Conservation (phyloP, 53 echinoderm and acorn worm genomes). For the Henricia sp. region DNA sequence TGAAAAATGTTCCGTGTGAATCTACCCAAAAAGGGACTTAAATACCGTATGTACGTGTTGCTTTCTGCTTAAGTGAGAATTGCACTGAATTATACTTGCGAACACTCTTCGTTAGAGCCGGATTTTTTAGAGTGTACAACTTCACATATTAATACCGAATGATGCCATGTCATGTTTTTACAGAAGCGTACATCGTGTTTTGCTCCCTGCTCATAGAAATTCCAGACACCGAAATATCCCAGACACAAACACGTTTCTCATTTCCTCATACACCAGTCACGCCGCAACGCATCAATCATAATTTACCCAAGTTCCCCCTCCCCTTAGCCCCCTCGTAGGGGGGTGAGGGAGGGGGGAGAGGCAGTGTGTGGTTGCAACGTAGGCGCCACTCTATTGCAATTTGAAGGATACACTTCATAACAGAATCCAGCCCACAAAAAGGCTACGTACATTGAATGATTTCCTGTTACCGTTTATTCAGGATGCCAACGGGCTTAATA, state of each 20-base stretch:
- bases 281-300: conserved; percentile 1
- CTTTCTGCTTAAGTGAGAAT: too few species aligned
- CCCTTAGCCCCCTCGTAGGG: neutral
- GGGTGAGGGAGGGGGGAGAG: too few species aligned
- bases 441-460: conserved; percentile 55
- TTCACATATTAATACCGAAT: too few species aligned
- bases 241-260: conserved; percentile 16
- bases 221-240: conserved; percentile 9
- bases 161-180: too few species aligned
- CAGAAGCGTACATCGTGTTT: neutral
- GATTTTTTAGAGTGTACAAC: too few species aligned
- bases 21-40: too few species aligned
- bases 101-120: too few species aligned
- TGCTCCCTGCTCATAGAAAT: neutral
- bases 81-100: too few species aligned
- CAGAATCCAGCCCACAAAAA: conserved; percentile 22
- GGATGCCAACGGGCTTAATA: conserved; percentile 35
- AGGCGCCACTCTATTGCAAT: conserved; percentile 11
- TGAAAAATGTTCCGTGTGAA: too few species aligned
- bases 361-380: neutral
- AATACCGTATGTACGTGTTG: too few species aligned
- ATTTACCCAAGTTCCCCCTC: conserved; percentile 5
- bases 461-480: conserved; percentile 47
- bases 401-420: conserved; percentile 37
- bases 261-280: conserved; percentile 22